Conservation (phyloP, 2,113 vertebrate genomes). For the Pholis gunnellus region DNA sequence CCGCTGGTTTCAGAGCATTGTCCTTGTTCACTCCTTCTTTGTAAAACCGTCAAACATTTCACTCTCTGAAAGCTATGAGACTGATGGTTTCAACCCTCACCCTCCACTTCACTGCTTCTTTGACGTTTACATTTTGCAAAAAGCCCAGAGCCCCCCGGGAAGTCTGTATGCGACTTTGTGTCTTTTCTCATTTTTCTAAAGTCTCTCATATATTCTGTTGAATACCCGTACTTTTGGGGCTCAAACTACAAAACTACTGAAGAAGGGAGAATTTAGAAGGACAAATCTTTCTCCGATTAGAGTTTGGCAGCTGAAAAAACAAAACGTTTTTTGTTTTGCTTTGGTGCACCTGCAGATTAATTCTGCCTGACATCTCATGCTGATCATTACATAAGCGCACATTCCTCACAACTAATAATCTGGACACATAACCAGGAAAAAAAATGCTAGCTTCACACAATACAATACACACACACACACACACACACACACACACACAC, state of each 20-base stretch:
- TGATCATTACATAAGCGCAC: slow-evolving; percentile 68
- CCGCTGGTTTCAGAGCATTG: not conserved
- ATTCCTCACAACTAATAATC: slow-evolving; percentile 64
- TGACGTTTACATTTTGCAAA: not conserved
- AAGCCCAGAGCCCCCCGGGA: too few relatives aligned
- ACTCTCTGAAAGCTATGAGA: not conserved
- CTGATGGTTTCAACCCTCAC: not conserved
- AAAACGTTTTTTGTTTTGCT: slow-evolving; percentile 48
- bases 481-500: too few relatives aligned
- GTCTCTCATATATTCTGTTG: slow-evolving; percentile 7
- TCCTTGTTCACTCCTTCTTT: not conserved
- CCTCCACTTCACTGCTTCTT: not conserved
- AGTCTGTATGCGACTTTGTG: too few relatives aligned
- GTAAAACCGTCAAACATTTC: not conserved
- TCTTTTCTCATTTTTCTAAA: not conserved
- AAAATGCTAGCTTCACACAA: not conserved
- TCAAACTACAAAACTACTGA: slow-evolving; percentile 2
- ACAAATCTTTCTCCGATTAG: not conserved
- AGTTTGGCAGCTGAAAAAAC: slow-evolving; percentile 67
- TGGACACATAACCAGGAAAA: slow-evolving; percentile 16
- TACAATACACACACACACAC: too few relatives aligned
- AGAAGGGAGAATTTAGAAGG: not conserved
- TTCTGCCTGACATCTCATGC: slow-evolving; percentile 71
- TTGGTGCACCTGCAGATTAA: slow-evolving; percentile 72
- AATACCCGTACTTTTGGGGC: slow-evolving; percentile 3